phyloP scores from a whole-genome alignment of 2,113 vertebrate species.

The Thalassoma bifasciatum region DNA sequence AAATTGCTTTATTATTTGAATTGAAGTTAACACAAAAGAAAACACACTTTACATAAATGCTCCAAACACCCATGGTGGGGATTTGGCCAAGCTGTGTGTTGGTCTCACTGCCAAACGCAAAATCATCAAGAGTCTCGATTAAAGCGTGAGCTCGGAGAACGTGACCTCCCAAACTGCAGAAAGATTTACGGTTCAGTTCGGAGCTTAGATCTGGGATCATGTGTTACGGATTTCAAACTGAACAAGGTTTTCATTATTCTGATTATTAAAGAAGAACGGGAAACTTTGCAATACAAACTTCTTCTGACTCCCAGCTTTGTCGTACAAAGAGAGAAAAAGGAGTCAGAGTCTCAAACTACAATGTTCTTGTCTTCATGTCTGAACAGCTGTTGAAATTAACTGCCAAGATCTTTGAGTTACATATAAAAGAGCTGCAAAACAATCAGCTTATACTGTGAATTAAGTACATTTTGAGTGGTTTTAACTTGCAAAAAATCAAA shows the following conservation, averaged over 20 bases:
- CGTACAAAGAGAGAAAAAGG: no score
- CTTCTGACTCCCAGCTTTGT: neutral
- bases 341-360: no score
- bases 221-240: constrained; percentile 29
- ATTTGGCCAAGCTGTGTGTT: constrained; percentile 27
- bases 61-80: constrained; percentile 22
- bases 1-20: no score
- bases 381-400: constrained; percentile 12
- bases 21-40: neutral
- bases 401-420: constrained; percentile 10
- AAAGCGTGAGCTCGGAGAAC: constrained; percentile 12
- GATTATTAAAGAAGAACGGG: constrained; percentile 32
- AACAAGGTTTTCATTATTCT: constrained; percentile 44
- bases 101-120: constrained; percentile 31
- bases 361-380: neutral
- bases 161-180: constrained; percentile 20
- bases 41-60: neutral
- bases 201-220: constrained; percentile 26
- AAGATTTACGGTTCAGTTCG: constrained; percentile 21
- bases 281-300: constrained; percentile 18
- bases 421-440: neutral
- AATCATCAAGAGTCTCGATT: constrained; percentile 37
- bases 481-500: no score
- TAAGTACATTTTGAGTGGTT: no score
- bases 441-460: neutral